Base-by-base conservation (phyloP, 1,140 invertebrate genomes). In the Diploscapter pachys region DNA sequence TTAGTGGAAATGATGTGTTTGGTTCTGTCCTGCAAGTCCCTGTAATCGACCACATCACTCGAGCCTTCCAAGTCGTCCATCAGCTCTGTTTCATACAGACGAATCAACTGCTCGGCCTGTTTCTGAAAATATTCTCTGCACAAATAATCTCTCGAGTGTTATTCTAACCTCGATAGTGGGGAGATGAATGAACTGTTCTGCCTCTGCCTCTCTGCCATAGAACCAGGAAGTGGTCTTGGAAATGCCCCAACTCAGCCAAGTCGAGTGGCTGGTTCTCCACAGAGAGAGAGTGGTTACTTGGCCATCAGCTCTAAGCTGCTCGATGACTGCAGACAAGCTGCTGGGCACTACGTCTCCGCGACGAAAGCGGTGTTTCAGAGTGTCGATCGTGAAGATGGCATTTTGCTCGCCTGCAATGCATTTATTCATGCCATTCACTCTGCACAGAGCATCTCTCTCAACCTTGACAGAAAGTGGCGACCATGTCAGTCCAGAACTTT, bases 1-100 rank as follows among this genome's bases (percentile, higher is more conserved):
- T 9, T n/a, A 4, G 61, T 73, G 2, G 55, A 55, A 51, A 85
- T 72, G 9, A 84, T 63, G 49, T 76, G 5, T 13, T 54, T 13
- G 11, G 79, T 53, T 13, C 72, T 64, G 49, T 78, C 59, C 49
- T 79, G 71, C 52, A 83, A 71, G n/a, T 83, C 83, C 49, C 81
- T 64, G 59, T 82, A 83, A 2, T 70, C 80, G 6, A 83, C 80
- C 5, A 83, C 83, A 69, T 83, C 82, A n/a, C 82, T 76, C 52
- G 78, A 80, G 71, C 85, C 82, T 55, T 72, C 77, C 13, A 78
- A 55, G 65, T 83, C 82, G 51, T 77, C 80, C 5, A 82, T 53
- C 4, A 77, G n/a, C 54, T 63, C 63, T 4, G 68, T 66, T 49
- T 80, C 76, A 52, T 83, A 85, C 56, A 80, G 75, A 5, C 74